A percentile compares a stretch with the other conserved stretches of the same genome.
phyloP scores from a whole-genome alignment of 2,797 vertebrate genomes.

The Typhlichthys subterraneus region DNA sequence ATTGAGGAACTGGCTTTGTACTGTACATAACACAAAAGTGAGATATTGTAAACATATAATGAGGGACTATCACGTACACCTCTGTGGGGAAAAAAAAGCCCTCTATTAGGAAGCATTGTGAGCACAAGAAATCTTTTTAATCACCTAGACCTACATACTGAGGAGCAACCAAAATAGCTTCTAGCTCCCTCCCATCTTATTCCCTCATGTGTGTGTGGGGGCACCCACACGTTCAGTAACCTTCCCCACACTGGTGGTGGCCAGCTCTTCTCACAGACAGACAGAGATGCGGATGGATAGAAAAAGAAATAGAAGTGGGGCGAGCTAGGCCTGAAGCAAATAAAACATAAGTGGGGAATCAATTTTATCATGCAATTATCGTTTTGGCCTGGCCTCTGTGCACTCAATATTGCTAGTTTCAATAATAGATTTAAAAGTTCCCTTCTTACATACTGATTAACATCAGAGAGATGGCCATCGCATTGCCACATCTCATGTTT shows the following conservation, averaged over 20 bases:
- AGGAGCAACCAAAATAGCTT: conserved; percentile 76
- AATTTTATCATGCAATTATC: conserved; percentile 77
- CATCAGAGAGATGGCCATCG: conserved; percentile 28
- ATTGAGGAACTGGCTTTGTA: neutral
- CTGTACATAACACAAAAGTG: neutral
- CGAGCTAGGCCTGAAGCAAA: conserved; percentile 76
- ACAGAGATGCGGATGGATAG: conserved; percentile 65
- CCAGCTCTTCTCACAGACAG: conserved; percentile 65
- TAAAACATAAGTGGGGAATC: conserved; percentile 67
- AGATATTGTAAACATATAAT: conserved; percentile 3
- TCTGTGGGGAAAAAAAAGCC: conserved; percentile 1
- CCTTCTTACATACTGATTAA: conserved; percentile 56
- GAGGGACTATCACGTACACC: conserved; percentile 22
- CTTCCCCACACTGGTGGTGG: conserved; percentile 73
- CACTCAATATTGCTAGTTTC: conserved; percentile 65
- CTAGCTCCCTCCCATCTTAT: conserved; percentile 63
- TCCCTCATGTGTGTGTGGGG: conserved; percentile 70
- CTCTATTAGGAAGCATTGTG: conserved; percentile 57
- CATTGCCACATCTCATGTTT: conserved; percentile 21
- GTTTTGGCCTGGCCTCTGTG: conserved; percentile 69
- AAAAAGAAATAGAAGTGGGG: conserved; percentile 76
- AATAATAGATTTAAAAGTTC: conserved; percentile 57
- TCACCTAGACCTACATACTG: conserved; percentile 82
- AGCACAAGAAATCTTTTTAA: conserved; percentile 67
- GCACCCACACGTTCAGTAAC: conserved; percentile 70